These are phyloP conservation scores for Poeciliopsis infans DNA, from an alignment of 2,797 vertebrate species.

Conservation along the genomic window DNA sequence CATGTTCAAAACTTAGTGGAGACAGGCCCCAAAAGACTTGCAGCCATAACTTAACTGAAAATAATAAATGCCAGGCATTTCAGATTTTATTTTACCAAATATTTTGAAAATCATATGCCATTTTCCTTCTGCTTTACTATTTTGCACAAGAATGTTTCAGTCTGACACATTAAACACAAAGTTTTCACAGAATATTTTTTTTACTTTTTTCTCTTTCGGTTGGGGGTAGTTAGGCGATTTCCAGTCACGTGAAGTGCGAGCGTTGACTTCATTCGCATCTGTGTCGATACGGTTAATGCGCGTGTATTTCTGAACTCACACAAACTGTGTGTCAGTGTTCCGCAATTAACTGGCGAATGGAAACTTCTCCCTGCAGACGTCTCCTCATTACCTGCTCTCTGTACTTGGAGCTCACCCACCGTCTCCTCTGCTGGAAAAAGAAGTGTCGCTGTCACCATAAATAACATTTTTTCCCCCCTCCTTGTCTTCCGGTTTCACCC, in stretches of 20 bases:
- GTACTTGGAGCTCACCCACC: conserved; percentile 37
- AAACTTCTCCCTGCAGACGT: conserved; percentile 56
- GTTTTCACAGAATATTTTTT: not conserved
- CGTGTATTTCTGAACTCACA: conserved; percentile 14
- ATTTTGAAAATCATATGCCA: too few species aligned
- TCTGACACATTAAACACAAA: not conserved
- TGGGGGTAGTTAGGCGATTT: not conserved
- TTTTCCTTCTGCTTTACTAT: not conserved
- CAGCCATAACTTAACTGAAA: not conserved
- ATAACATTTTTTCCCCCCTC: conserved; percentile 44
- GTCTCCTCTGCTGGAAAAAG: conserved; percentile 59
- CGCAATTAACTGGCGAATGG: conserved; percentile 51
- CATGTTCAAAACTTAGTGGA: not conserved
- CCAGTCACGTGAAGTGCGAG: not conserved
- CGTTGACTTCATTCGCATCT: not conserved
- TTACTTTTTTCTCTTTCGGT: conserved; percentile 14
- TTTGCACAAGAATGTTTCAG: not conserved
- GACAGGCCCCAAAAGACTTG: not conserved
- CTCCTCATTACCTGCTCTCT: conserved; percentile 57
- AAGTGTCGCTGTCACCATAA: conserved; percentile 64
- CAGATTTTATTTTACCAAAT: not conserved
- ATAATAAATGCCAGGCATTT: not conserved
- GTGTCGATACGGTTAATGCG: not conserved
- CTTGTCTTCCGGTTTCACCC: conserved; percentile 42
- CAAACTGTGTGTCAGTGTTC: conserved; percentile 44